These are phyloP conservation scores for Monodelphis domestica DNA, from an alignment of 2,797 vertebrate genomes.

Conservation along the genomic window DNA sequence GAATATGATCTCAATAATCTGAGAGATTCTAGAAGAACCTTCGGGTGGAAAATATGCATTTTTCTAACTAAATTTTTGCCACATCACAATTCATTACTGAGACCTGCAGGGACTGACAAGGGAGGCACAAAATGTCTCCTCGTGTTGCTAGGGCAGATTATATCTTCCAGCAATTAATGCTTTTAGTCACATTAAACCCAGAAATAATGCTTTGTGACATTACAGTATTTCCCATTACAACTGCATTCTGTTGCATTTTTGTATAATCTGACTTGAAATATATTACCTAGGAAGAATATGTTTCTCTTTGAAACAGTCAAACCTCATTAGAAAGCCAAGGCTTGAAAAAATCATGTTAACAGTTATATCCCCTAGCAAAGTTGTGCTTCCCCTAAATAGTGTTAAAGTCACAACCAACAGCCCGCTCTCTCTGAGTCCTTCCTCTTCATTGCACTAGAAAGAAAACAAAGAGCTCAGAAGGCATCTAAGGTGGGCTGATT, in stretches of 20 bases:
- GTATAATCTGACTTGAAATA: conserved; percentile 87
- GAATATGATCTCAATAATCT: not conserved
- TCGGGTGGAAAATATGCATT: conserved; percentile 71
- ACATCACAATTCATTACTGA: conserved; percentile 79
- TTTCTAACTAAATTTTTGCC: conserved; percentile 77
- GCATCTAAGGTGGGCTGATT: conserved; percentile 59
- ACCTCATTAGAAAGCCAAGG: conserved; percentile 85
- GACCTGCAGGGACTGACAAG: conserved; percentile 80
- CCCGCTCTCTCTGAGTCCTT: conserved; percentile 81
- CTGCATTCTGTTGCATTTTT: conserved; percentile 85
- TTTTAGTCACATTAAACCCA: conserved; percentile 84
- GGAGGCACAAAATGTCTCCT: conserved; percentile 81
- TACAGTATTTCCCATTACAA: conserved; percentile 88
- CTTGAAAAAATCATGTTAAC: conserved; percentile 87
- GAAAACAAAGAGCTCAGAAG: conserved; percentile 77
- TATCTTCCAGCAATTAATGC: conserved; percentile 86
- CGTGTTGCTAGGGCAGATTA: conserved; percentile 83
- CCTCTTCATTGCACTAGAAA: conserved; percentile 81
- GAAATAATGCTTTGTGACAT: conserved; percentile 87
- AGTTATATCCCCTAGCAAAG: conserved; percentile 85
- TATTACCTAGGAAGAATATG: conserved; percentile 87
- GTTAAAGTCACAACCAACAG: conserved; percentile 86
- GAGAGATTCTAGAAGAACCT: conserved; percentile 72
- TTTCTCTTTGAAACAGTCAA: conserved; percentile 87
- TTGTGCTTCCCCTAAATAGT: conserved; percentile 86